Conservation (phyloP, 1,140 invertebrate species). For the Solenopsis invicta region DNA sequence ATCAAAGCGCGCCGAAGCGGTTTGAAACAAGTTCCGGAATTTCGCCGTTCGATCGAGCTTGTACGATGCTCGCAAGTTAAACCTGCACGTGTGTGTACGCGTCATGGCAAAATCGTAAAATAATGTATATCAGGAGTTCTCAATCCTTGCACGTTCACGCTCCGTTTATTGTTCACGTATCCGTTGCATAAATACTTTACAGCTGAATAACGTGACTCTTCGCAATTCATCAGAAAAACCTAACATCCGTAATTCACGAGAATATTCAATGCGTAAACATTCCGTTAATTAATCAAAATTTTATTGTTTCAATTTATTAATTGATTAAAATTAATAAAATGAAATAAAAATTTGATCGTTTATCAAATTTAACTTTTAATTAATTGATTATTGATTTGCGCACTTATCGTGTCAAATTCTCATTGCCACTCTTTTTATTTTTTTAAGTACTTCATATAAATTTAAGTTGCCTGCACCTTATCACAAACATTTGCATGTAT, state of each 20-base stretch:
- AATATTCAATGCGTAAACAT: not conserved
- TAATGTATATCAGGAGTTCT: constrained; percentile 39
- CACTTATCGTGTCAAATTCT: too few relatives aligned
- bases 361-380: too few relatives aligned
- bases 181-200: not conserved
- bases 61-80: constrained; percentile 12
- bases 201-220: not conserved
- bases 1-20: constrained; percentile 9
- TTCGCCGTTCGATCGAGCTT: constrained; percentile 17
- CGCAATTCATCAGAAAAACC: not conserved
- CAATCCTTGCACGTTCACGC: not conserved
- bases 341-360: not conserved
- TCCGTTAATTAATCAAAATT: constrained; percentile 7
- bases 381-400: too few relatives aligned
- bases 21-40: constrained; percentile 30
- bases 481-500: not conserved
- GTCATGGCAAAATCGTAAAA: constrained; percentile 14
- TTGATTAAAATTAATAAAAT: not conserved
- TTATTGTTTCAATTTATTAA: too few relatives aligned
- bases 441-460: not conserved
- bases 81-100: not conserved
- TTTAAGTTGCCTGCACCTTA: not conserved
- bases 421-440: too few relatives aligned
- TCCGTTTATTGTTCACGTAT: not conserved
- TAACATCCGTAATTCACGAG: not conserved